Conservation (phyloP, 2,797 vertebrate genomes). For the Peromyscus aztecus region DNA sequence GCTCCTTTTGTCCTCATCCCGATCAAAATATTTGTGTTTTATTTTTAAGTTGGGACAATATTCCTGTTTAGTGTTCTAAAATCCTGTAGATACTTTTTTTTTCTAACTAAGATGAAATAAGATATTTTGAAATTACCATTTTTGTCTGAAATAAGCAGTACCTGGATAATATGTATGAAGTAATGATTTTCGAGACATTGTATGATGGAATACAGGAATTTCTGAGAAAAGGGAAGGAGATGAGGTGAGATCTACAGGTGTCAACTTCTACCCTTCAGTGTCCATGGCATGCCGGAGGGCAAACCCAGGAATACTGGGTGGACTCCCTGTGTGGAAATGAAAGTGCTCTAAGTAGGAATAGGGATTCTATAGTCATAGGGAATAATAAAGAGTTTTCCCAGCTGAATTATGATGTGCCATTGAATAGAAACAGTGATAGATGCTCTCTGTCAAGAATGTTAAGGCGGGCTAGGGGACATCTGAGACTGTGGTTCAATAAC, state of each 20-base stretch:
- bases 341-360: not conserved
- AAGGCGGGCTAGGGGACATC: not conserved
- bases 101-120: not conserved
- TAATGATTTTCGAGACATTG: not conserved
- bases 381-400: not conserved
- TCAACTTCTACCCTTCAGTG: not conserved
- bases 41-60: not conserved
- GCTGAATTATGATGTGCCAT: not conserved
- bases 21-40: not conserved
- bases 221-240: not conserved
- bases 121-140: not conserved
- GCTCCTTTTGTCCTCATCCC: not conserved
- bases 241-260: not conserved
- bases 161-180: not conserved
- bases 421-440: not conserved
- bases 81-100: not conserved
- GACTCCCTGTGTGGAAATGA: not conserved
- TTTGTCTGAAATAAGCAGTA: slow-evolving; percentile 30
- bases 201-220: not conserved
- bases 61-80: not conserved
- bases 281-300: not conserved
- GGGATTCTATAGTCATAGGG: not conserved
- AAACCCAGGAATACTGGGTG: no score
- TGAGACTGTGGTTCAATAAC: not conserved
- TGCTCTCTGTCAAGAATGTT: not conserved